These are phyloP conservation scores for Tachypleus tridentatus DNA, from an alignment of 1,140 invertebrate genomes.

Conservation along the genomic window DNA sequence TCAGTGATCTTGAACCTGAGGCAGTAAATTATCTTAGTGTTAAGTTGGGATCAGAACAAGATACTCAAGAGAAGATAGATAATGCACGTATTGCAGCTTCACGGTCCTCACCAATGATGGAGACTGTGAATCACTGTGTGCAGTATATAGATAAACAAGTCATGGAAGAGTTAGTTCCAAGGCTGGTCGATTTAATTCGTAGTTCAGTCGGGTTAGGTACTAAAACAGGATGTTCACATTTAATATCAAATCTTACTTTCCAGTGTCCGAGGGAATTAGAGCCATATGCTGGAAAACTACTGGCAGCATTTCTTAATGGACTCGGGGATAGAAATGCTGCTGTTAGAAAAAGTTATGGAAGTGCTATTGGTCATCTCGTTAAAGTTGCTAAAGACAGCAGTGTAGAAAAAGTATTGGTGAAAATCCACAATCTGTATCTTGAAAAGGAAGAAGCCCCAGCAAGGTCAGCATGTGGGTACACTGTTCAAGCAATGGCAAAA, in stretches of 20 bases:
- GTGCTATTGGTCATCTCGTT: conserved; percentile 71
- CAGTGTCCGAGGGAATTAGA: conserved; percentile 45
- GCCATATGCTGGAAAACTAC: conserved; percentile 58
- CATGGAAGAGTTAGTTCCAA: conserved; percentile 63
- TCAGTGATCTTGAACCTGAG: conserved; percentile 67
- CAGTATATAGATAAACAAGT: conserved; percentile 63
- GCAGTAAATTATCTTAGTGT: conserved; percentile 66
- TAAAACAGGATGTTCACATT: conserved; percentile 65
- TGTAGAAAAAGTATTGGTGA: conserved; percentile 69
- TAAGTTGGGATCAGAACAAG: conserved; percentile 46
- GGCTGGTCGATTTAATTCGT: conserved; percentile 67
- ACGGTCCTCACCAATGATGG: conserved; percentile 70
- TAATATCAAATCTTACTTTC: conserved; percentile 58
- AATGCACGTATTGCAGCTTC: conserved; percentile 58
- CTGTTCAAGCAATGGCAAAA: conserved; percentile 65
- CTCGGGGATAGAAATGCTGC: conserved; percentile 68
- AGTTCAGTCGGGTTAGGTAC: conserved; percentile 66
- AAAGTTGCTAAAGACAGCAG: conserved; percentile 72
- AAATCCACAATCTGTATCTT: conserved; percentile 64
- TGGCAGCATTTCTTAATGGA: conserved; percentile 60
- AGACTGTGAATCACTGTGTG: conserved; percentile 73
- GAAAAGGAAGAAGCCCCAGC: conserved; percentile 59
- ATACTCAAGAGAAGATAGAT: conserved; percentile 48
- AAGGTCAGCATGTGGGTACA: conserved; percentile 58
- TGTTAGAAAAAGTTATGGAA: conserved; percentile 68